A percentile compares a stretch with the other conserved stretches of the same genome.
Conservation (phyloP, 2,113 vertebrate genomes). For the Corythaixoides concolor region DNA sequence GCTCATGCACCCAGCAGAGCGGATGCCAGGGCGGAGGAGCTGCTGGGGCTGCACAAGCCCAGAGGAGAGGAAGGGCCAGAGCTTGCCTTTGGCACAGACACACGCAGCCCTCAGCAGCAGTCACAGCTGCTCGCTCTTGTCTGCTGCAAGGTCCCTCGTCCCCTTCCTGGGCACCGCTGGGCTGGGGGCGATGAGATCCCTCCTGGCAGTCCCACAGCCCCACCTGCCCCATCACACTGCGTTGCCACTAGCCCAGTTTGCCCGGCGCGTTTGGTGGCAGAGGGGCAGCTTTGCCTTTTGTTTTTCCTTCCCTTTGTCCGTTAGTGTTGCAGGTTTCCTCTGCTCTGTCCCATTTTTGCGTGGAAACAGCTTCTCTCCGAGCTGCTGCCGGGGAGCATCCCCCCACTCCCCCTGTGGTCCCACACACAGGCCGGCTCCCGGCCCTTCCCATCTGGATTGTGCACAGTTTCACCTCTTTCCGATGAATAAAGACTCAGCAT, state of each 20-base stretch:
- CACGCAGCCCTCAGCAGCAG: background rate
- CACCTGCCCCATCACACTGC: background rate
- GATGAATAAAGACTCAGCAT: background rate
- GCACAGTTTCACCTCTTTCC: constrained; percentile 24
- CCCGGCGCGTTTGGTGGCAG: background rate
- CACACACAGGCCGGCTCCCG: accelerated
- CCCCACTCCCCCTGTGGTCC: accelerated
- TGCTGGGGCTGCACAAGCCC: background rate
- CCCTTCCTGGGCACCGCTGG: background rate
- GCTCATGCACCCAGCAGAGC: background rate
- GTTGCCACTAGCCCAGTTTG: accelerated
- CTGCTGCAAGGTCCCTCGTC: background rate
- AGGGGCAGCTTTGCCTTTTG: background rate
- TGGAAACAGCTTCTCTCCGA: background rate
- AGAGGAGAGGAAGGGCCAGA: background rate
- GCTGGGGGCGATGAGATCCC: background rate
- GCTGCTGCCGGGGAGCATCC: background rate
- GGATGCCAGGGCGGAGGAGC: background rate
- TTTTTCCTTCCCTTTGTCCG: constrained; percentile 13
- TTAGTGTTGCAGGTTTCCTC: background rate
- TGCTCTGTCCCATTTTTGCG: background rate
- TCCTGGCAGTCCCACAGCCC: background rate
- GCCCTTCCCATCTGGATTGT: background rate
- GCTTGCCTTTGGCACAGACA: background rate
- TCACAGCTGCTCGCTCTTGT: background rate